Base-by-base conservation (phyloP, 2,797 vertebrate genomes). In the Danio albolineatus region DNA sequence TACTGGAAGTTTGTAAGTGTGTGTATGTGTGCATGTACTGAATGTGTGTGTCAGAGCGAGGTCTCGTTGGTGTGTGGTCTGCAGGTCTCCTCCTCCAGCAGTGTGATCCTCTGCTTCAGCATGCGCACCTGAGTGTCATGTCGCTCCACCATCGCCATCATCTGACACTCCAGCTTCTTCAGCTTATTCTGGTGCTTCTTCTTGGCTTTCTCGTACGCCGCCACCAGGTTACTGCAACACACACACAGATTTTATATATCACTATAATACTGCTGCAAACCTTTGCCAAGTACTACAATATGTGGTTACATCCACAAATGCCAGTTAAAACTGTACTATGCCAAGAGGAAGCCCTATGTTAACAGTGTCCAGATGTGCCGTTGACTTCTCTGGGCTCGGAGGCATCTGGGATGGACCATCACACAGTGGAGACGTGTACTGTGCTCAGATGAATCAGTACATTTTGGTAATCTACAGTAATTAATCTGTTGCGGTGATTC, bases 131-230 rank as follows among this genome's bases (percentile, higher is more conserved):
- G 95, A 0, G 95, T 96, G 88, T 96, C 95, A 0, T 96, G 95
- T 54, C 95, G 91, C 81, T 96, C 95, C 85, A 96, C 94, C 95
- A 96, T 96, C 80, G 95, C 94, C 95, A 96, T 95, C 95, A 96
- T 96, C 90, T 96, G 95, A 0, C 94, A 94, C 88, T 96, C 95
- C 86, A 96, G 60, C 89, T 96, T 96, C 89, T 96, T 96, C 88
- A 96, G 89, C 80, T 95, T 96, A 82, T 95, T 96, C 83, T 96
- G 95, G 84, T 96, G 95, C 71, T 96, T 96, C 87, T 95, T 96
- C 92, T 96, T 96, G 36, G 95, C 95, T 84, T 96, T 96, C 88
- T 96, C 95, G 62, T 96, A 96, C 41, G 95, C 95, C n/a, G 94
- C 94, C 83, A 96, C 95, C 84, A 96, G 91, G 82, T 96, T 96